Percentiles rank a stretch among this genome's conserved stretches.
phyloP scores from a whole-genome alignment of 2,888 invertebrate species.

The Acanthococcus lagerstroemiae region DNA sequence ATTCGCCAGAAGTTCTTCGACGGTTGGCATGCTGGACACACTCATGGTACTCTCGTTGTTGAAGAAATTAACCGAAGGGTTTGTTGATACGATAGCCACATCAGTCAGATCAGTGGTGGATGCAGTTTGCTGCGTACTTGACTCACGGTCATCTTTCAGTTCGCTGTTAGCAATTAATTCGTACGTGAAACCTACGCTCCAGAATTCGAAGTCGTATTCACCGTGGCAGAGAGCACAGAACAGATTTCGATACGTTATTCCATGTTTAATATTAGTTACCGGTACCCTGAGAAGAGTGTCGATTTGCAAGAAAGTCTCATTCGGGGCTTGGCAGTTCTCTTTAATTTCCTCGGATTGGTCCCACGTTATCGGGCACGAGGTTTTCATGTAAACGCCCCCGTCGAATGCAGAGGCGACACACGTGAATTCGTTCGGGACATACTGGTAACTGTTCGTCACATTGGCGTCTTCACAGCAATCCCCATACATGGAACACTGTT shows the following conservation, averaged over 20 bases:
- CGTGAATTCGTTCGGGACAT: neutral
- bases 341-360: constrained; percentile 27
- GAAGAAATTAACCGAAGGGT: too few relatives aligned
- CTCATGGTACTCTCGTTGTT: neutral
- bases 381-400: constrained; percentile 43
- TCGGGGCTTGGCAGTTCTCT: constrained; percentile 36
- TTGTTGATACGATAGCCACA: too few relatives aligned
- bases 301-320: constrained; percentile 34
- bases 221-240: constrained; percentile 44
- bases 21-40: too few relatives aligned
- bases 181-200: neutral
- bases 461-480: constrained; percentile 44
- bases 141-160: too few relatives aligned
- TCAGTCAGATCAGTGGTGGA: too few relatives aligned
- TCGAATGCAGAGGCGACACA: constrained; percentile 43
- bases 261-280: constrained; percentile 37
- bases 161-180: too few relatives aligned
- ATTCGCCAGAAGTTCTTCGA: too few relatives aligned
- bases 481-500: constrained; percentile 42
- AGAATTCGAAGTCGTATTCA: constrained; percentile 36
- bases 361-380: constrained; percentile 41
- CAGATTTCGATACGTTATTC: constrained; percentile 41
- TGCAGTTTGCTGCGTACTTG: too few relatives aligned
- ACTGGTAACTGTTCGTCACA: constrained; percentile 33
- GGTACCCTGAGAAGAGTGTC: constrained; percentile 35